Conservation (phyloP, 2,888 invertebrate genomes). For the Pristionchus japonicus region DNA sequence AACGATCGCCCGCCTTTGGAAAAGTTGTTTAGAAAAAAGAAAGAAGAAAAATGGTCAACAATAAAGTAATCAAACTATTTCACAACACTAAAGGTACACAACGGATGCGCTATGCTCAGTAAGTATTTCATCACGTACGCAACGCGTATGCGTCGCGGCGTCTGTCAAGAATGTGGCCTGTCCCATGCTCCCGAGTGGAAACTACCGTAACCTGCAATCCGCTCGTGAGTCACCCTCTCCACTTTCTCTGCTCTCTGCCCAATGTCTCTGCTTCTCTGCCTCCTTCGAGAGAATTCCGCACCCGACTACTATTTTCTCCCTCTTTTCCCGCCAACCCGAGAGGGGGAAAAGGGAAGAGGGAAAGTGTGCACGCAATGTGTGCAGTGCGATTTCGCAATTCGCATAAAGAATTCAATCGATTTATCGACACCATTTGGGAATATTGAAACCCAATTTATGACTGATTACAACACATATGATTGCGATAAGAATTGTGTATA, state of each 20-base stretch:
- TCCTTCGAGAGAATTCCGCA: background rate
- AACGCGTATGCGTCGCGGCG: background rate
- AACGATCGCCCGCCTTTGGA: background rate
- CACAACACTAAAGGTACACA: too few species aligned
- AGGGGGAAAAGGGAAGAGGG: background rate
- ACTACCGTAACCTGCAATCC: background rate
- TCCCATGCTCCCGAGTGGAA: background rate
- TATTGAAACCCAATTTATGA: background rate
- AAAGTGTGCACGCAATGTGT: background rate
- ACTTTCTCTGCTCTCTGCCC: background rate
- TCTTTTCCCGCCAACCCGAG: background rate
- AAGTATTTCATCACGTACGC: background rate
- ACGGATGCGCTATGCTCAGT: too few species aligned
- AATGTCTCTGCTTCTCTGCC: background rate
- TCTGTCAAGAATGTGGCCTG: too few species aligned
- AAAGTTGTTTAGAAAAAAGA: background rate
- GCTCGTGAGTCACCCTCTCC: background rate
- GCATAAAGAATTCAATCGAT: background rate
- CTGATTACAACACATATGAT: background rate
- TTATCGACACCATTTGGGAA: background rate
- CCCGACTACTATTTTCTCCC: background rate
- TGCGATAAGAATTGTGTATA: background rate
- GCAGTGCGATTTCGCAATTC: background rate
- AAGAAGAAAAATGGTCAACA: background rate
- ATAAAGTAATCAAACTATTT: background rate